phyloP scores from a whole-genome alignment of 2,888 invertebrate genomes.

The Herminia tarsipennalis region DNA sequence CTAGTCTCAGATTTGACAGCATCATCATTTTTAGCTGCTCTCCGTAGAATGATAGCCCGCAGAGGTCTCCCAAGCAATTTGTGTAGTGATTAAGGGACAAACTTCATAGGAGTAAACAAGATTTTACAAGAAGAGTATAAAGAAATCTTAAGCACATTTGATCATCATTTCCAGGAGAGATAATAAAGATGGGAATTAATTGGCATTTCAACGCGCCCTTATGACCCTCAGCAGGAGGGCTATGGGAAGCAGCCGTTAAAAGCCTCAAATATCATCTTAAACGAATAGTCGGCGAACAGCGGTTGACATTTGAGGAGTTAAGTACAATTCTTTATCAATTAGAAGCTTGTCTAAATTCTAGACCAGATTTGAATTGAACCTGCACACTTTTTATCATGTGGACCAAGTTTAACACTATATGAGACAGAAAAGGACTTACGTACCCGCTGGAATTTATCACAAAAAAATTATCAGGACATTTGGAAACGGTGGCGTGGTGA shows the following conservation, averaged over 20 bases:
- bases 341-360: constrained; percentile 35
- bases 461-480: constrained; percentile 34
- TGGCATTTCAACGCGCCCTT: neutral
- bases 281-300: constrained; percentile 36
- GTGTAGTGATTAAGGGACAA: constrained; percentile 39
- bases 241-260: constrained; percentile 1
- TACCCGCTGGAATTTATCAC: constrained; percentile 37
- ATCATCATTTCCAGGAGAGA: constrained; percentile 2
- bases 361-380: constrained; percentile 38
- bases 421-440: constrained; percentile 30
- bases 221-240: neutral
- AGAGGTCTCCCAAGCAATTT: constrained; percentile 35
- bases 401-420: constrained; percentile 21
- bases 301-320: constrained; percentile 35
- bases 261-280: constrained; percentile 20
- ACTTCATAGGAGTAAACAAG: constrained; percentile 36
- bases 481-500: constrained; percentile 34
- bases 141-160: constrained; percentile 1
- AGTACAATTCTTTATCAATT: constrained; percentile 33
- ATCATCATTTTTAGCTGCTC: constrained; percentile 36
- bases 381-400: constrained; percentile 32
- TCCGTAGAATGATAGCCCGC: constrained; percentile 36
- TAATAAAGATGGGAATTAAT: constrained; percentile 7
- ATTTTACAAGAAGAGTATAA: constrained; percentile 16
- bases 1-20: constrained; percentile 40